A percentile compares a stretch with the other conserved stretches of the same genome.
Evolutionary conservation across 2,797 vertebrate species (phyloP).

Genomic region (Apodemus agrarius): DNA sequence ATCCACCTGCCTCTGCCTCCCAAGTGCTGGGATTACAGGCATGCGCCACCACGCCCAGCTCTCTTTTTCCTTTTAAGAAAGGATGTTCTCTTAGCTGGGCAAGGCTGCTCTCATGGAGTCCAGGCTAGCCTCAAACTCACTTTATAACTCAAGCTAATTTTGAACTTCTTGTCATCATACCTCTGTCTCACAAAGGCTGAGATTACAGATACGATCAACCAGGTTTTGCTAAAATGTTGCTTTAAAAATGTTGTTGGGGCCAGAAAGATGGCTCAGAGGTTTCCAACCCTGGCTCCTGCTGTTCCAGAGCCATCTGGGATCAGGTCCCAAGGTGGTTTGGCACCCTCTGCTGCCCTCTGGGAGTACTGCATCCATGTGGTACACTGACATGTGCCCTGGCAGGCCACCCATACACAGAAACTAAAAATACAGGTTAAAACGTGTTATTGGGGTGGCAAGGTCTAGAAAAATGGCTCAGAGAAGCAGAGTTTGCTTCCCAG

Average conservation of each 20-base stretch:
- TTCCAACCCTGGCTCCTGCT: not conserved
- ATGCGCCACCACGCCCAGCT: too few relatives aligned
- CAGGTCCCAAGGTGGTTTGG: not conserved
- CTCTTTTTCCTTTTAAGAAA: not conserved
- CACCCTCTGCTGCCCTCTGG: not conserved
- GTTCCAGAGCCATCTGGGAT: not conserved
- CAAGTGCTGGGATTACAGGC: too few relatives aligned
- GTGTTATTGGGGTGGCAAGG: too few relatives aligned
- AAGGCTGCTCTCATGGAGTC: not conserved
- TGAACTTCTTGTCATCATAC: not conserved
- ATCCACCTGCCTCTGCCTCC: too few relatives aligned
- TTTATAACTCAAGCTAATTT: not conserved
- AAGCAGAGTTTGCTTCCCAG: too few relatives aligned
- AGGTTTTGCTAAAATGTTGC: not conserved
- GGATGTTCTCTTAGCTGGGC: not conserved
- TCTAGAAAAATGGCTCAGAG: too few relatives aligned
- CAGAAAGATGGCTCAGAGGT: not conserved
- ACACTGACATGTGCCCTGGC: not conserved
- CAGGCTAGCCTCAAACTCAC: not conserved
- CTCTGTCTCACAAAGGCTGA: not conserved
- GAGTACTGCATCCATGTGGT: not conserved
- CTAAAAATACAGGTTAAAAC: not conserved
- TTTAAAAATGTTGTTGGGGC: not conserved
- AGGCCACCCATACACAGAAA: not conserved
- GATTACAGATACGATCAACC: not conserved